phyloP scores from a whole-genome alignment of 1,140 invertebrate genomes.

The Periplaneta americana region DNA sequence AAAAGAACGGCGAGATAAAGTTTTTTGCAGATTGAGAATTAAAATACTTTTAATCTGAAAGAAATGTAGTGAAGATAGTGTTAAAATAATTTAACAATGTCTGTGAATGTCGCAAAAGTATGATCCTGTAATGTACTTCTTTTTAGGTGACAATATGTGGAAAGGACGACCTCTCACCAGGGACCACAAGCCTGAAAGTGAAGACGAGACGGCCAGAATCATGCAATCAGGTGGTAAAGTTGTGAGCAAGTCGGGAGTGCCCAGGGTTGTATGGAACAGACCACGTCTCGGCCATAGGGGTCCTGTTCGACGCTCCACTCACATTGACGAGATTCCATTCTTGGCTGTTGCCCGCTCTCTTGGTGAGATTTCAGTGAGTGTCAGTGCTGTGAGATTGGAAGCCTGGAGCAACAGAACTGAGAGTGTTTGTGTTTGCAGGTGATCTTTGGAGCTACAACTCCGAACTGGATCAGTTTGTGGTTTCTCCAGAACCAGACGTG shows the following conservation, averaged over 20 bases:
- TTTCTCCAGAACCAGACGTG: constrained; percentile 96
- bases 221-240: constrained; percentile 73
- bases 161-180: constrained; percentile 71
- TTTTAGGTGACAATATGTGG: constrained; percentile 59
- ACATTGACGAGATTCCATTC: constrained; percentile 94
- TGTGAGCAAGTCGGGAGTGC: constrained; percentile 85
- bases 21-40: too few relatives aligned
- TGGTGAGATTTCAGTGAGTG: constrained; percentile 44
- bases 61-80: background rate
- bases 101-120: background rate
- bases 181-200: constrained; percentile 94
- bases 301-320: constrained; percentile 74
- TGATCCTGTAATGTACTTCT: background rate
- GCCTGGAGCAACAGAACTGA: background rate
- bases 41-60: background rate
- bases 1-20: too few relatives aligned
- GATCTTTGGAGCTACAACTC: constrained; percentile 97
- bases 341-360: constrained; percentile 91
- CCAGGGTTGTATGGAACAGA: constrained; percentile 94
- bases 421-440: constrained; percentile 42
- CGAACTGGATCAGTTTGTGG: constrained; percentile 82
- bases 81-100: background rate
- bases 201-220: constrained; percentile 81
- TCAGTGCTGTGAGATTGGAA: background rate
- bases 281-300: constrained; percentile 73